Evolutionary conservation across 1,140 invertebrate species (phyloP).

Genomic region (Conus ventricosus): DNA sequence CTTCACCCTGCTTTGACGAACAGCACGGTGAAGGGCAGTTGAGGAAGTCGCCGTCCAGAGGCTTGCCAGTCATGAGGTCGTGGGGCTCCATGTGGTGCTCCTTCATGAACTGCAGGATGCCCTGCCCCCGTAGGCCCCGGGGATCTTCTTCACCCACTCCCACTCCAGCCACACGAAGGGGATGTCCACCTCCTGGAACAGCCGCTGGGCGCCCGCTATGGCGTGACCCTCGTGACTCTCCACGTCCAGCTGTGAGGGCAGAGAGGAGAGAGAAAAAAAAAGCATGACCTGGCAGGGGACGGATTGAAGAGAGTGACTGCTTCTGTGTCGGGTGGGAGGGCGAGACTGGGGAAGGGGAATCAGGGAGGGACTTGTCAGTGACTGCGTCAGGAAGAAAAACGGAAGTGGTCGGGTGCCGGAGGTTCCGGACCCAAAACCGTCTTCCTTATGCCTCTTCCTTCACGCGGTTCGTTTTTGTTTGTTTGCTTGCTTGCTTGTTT

Average conservation of each 20-base stretch:
- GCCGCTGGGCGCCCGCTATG: not conserved
- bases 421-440: too few relatives aligned
- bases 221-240: conserved; percentile 27
- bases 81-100: not conserved
- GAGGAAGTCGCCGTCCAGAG: not conserved
- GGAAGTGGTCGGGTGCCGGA: too few relatives aligned
- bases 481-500: too few relatives aligned
- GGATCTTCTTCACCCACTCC: not conserved
- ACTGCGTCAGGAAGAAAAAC: too few relatives aligned
- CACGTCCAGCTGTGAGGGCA: conserved; percentile 21
- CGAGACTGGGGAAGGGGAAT: too few relatives aligned
- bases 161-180: conserved; percentile 33
- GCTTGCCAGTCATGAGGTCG: conserved; percentile 4
- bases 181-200: conserved; percentile 17
- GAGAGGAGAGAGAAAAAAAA: not conserved
- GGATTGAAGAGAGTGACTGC: too few relatives aligned
- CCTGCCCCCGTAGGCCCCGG: not conserved
- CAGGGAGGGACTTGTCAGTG: too few relatives aligned
- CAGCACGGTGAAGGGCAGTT: conserved; percentile 23
- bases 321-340: too few relatives aligned
- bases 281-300: too few relatives aligned
- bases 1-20: not conserved
- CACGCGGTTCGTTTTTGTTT: too few relatives aligned
- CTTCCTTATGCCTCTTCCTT: too few relatives aligned
- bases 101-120: conserved; percentile 24